Base-by-base conservation (phyloP, 2,888 invertebrate genomes). In the Ceraclea dissimilis region DNA sequence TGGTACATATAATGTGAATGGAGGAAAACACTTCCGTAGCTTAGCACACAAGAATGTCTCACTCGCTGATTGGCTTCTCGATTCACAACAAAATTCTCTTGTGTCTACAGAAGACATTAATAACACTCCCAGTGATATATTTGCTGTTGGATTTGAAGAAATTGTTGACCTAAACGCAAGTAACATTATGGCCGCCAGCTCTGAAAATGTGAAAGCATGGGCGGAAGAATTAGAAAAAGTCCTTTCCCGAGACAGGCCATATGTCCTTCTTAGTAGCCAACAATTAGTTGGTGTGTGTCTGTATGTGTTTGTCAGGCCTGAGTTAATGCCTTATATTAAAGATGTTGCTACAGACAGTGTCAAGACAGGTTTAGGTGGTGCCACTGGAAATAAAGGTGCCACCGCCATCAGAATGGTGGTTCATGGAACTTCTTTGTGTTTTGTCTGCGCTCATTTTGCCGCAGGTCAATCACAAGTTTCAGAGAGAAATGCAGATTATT, bases 1-100 rank as follows among this genome's bases (percentile, higher is more conserved):
- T 53, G 98, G 95, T 16, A 99, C 99, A 1, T 99, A 98, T 76
- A 99, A 99, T 73, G 98, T 99, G 0, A 99, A 99, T 73, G 99
- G 99, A 43, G 99, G 99, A 2, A 97, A 96, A 73, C 96, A 97
- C 74, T 97, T 99, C 68, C 84, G 95, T 63, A 96, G 94, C 71
- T 88, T 99, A 54, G 97, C 92, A 22, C 93, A 93, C 70, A 95
- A 94, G 72, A 90, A 92, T 70, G 81, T 88, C 1, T 86, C 91
- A 1, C 72, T 94, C 34, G 81, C 90, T 13, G 92, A 93, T 72
- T 94, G 94, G 94, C 74, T 97, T 21, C 73, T 96, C 47, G 95
- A 96, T 71, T 88, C 90, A 47, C 86, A 86, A 54, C 80, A 82
- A 60, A 73, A 74, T 51, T 66, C 75, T 54, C 67, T 78, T 60